Percentiles rank a stretch among this genome's conserved stretches.
Evolutionary conservation across 2,797 vertebrate species (phyloP).

Genomic region (Toxotes lorentzi): DNA sequence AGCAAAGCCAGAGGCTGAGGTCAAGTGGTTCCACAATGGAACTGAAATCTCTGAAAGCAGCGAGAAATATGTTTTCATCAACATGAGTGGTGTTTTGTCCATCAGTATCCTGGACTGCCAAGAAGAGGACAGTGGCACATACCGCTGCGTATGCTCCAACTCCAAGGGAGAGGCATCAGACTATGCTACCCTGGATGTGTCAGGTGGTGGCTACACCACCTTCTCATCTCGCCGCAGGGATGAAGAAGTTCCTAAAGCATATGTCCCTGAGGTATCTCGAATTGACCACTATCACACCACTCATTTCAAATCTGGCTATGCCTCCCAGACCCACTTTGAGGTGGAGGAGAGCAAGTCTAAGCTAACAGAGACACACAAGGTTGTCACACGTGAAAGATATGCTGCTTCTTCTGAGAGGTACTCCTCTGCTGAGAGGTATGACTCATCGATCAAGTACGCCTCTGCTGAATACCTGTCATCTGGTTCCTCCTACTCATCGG

Average conservation of each 20-base stretch:
- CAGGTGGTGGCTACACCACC: conserved; percentile 92
- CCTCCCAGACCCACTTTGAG: conserved; percentile 88
- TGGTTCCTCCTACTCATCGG: conserved; percentile 85
- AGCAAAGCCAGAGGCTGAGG: conserved; percentile 92
- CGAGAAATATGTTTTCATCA: conserved; percentile 90
- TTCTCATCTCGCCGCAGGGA: conserved; percentile 93
- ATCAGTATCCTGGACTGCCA: conserved; percentile 94
- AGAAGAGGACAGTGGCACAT: conserved; percentile 95
- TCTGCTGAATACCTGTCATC: conserved; percentile 83
- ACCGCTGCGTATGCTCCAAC: conserved; percentile 93
- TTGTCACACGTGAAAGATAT: conserved; percentile 86
- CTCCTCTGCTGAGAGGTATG: conserved; percentile 78
- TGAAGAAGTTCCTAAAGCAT: conserved; percentile 87
- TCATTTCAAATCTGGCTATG: conserved; percentile 92
- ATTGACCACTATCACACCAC: conserved; percentile 92
- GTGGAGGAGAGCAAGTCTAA: conserved; percentile 92
- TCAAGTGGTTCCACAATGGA: conserved; percentile 96
- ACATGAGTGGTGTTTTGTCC: conserved; percentile 94
- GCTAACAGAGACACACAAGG: conserved; percentile 89
- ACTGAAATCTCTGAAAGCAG: conserved; percentile 89
- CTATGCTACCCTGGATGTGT: conserved; percentile 96
- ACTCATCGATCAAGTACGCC: conserved; percentile 79
- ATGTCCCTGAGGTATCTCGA: conserved; percentile 92
- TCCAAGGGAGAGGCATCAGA: conserved; percentile 97
- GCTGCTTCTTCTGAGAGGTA: conserved; percentile 82